Percentiles rank a stretch among this genome's conserved stretches.
phyloP scores from a whole-genome alignment of 2,797 vertebrate species.

The Gallinago stenura region DNA sequence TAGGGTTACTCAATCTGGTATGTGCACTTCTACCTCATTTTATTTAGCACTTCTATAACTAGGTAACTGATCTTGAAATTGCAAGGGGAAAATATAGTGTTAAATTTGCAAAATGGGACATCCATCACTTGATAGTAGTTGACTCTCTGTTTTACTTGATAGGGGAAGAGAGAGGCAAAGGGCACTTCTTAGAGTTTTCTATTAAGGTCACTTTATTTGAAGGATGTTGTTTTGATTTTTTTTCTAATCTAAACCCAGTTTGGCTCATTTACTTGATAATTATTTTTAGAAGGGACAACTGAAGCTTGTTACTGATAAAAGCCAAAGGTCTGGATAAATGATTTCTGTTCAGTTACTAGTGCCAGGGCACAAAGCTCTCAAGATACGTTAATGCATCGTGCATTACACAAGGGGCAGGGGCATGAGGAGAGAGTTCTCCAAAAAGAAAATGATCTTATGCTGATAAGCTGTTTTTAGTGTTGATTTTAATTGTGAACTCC shows the following conservation, averaged over 20 bases:
- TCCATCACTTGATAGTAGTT: not conserved
- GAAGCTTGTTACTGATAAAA: not conserved
- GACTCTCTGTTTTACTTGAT: not conserved
- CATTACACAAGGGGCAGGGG: not conserved
- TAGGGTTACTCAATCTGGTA: not conserved
- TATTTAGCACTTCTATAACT: not conserved
- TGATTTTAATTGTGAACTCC: constrained; percentile 3
- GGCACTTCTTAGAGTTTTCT: not conserved
- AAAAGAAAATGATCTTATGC: not conserved
- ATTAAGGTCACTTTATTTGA: not conserved
- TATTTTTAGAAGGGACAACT: not conserved
- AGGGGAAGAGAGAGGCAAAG: not conserved
- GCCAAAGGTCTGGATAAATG: not conserved
- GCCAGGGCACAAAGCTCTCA: not conserved
- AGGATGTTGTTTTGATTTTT: not conserved
- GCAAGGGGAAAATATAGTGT: not conserved
- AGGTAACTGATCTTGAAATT: not conserved
- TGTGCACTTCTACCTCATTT: not conserved
- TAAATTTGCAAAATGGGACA: not conserved
- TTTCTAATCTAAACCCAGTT: not conserved
- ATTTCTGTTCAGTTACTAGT: not conserved
- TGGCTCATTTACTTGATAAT: not conserved
- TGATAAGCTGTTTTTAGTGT: not conserved
- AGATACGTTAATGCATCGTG: not conserved
- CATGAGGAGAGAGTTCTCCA: not conserved